These are phyloP conservation scores for Herpetotheres cachinnans DNA, from an alignment of 2,113 vertebrate genomes.

Conservation along the genomic window DNA sequence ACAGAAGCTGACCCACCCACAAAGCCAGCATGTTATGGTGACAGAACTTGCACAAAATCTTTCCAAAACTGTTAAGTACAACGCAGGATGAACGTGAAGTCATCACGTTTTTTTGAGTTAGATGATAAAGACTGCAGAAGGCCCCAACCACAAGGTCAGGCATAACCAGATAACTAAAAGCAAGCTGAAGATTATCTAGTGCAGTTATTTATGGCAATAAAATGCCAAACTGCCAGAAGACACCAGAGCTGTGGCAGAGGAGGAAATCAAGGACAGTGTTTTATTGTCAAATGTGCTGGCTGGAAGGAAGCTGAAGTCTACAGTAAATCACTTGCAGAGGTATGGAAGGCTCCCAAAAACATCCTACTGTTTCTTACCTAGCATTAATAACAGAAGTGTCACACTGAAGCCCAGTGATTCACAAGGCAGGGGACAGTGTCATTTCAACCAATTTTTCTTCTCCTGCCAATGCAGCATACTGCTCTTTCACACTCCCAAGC, in stretches of 20 bases:
- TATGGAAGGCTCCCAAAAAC: fast-evolving
- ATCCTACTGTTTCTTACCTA: not conserved
- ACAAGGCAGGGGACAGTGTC: not conserved
- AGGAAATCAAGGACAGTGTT: not conserved
- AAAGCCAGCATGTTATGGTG: fast-evolving
- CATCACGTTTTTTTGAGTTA: fast-evolving
- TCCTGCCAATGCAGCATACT: fast-evolving
- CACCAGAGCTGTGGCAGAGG: not conserved
- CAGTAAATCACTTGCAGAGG: not conserved
- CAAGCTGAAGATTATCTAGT: fast-evolving
- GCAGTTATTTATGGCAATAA: not conserved
- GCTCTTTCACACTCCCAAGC: not conserved
- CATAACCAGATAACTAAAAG: too few relatives aligned
- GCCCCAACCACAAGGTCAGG: not conserved
- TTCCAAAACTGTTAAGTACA: not conserved
- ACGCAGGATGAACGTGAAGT: fast-evolving
- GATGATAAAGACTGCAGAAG: fast-evolving
- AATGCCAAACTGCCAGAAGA: not conserved
- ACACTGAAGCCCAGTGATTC: too few relatives aligned
- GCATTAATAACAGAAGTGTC: fast-evolving
- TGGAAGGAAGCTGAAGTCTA: not conserved
- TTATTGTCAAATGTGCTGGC: not conserved
- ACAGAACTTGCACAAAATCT: not conserved
- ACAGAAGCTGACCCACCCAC: not conserved
- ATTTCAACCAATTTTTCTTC: not conserved